These are phyloP conservation scores for Erpornis zantholeuca DNA, from an alignment of 2,113 vertebrate genomes.

Conservation along the genomic window DNA sequence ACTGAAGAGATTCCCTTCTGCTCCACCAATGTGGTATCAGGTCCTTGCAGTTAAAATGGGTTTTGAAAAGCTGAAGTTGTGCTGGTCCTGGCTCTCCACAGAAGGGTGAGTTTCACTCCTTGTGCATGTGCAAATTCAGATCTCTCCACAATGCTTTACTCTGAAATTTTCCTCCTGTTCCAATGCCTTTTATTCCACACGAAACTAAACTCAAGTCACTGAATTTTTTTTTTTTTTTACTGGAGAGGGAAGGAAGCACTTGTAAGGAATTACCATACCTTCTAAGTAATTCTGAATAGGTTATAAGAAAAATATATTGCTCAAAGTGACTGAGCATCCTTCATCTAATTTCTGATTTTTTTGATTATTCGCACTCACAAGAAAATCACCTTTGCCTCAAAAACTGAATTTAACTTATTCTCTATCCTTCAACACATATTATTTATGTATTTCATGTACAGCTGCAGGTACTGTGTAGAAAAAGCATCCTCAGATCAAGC, in stretches of 20 bases:
- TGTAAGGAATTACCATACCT: neutral
- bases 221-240: neutral
- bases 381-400: neutral
- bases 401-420: neutral
- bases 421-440: neutral
- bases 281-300: neutral
- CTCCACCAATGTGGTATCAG: neutral
- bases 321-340: neutral
- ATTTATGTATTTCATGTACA: neutral
- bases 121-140: accelerated
- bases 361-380: neutral
- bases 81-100: neutral
- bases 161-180: neutral
- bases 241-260: neutral
- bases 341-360: neutral
- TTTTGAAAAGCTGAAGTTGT: neutral
- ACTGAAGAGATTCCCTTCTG: neutral
- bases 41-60: neutral
- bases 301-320: neutral
- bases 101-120: neutral
- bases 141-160: neutral
- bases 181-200: neutral
- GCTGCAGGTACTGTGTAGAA: neutral
- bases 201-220: neutral
- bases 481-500: neutral